Percentiles rank a stretch among this genome's conserved stretches.
phyloP scores from a whole-genome alignment of 2,113 vertebrate species.

The Mormyrus iriodes region DNA sequence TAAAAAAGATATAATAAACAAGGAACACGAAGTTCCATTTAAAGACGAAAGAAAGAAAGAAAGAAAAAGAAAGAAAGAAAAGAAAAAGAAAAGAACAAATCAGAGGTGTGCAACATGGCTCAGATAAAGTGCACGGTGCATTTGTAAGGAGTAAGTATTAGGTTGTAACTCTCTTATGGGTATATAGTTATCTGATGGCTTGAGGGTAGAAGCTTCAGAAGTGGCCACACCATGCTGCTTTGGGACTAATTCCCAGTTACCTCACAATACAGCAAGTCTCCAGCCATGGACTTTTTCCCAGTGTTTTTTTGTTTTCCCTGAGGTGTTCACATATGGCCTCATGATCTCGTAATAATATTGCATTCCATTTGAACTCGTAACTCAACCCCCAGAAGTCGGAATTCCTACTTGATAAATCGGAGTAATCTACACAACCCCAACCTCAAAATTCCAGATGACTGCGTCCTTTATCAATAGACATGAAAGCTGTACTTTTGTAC shows the following conservation, averaged over 20 bases:
- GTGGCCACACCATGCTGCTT: background rate
- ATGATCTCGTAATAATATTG: background rate
- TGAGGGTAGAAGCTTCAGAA: background rate
- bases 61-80: background rate
- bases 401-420: background rate
- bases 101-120: background rate
- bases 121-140: too few species aligned
- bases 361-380: background rate
- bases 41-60: background rate
- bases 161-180: background rate
- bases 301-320: background rate
- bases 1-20: background rate
- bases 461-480: background rate
- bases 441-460: background rate
- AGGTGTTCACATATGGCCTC: background rate
- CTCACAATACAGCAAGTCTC: background rate
- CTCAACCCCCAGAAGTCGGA: background rate
- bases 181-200: background rate
- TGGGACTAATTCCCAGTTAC: background rate
- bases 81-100: background rate
- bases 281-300: background rate
- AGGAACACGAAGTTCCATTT: background rate
- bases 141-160: too few species aligned
- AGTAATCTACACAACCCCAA: background rate
- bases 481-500: background rate